Conservation (phyloP, 2,888 invertebrate genomes). For the Cephus spinipes region DNA sequence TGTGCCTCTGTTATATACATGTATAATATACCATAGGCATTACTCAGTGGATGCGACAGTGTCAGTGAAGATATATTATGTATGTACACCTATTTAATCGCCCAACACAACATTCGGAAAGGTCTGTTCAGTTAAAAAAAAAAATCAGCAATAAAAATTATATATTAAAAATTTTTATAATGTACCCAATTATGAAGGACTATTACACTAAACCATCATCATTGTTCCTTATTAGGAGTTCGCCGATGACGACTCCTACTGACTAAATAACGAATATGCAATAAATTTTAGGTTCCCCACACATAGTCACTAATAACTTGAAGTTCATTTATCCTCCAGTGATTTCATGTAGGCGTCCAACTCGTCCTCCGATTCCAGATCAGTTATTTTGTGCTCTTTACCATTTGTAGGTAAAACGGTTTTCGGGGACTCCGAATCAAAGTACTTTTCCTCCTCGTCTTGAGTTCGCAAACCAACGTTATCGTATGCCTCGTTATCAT, state of each 20-base stretch:
- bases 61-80: no score
- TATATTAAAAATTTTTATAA: no score
- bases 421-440: constrained; percentile 84
- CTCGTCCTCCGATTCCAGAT: constrained; percentile 71
- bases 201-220: no score
- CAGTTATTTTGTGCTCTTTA: constrained; percentile 31
- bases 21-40: no score
- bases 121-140: no score
- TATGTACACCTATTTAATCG: no score
- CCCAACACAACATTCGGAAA: no score
- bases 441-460: constrained; percentile 92
- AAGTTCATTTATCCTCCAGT: constrained; percentile 56
- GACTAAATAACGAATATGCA: constrained; percentile 46
- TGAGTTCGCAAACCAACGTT: constrained; percentile 77
- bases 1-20: no score
- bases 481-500: constrained; percentile 85
- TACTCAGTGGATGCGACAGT: no score
- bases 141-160: no score
- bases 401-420: constrained; percentile 48
- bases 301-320: constrained; percentile 30
- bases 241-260: constrained; percentile 38
- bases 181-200: no score
- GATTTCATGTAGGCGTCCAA: constrained; percentile 79
- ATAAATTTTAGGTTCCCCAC: constrained; percentile 27
- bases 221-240: not conserved